Base-by-base conservation (phyloP, 2,888 invertebrate genomes). In the Mesorhabditis belari region DNA sequence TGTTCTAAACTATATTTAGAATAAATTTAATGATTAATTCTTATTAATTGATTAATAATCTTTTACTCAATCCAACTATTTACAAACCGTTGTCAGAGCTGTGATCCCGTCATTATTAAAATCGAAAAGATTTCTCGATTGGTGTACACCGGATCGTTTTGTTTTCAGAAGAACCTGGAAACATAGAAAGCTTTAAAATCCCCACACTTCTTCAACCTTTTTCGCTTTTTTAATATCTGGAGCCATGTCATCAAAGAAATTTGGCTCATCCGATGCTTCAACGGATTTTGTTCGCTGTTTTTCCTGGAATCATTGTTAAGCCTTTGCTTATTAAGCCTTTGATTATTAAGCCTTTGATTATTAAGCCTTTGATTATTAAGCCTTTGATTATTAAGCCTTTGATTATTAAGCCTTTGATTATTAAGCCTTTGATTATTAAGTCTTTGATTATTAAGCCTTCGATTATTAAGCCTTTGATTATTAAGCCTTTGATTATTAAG, bases 141-240 rank as follows among this genome's bases (percentile, higher is more conserved):
- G 63, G 12, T 23, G 35, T 35, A n/a, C 17, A 57, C 54, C 19
- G 61, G 67, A 19, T 21, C 23, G 24, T 57, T 62, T 63, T 53
- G 65, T 63, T 17, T 62, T 64, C 17, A 70, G 26, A 24, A 70
- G 64, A 17, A 67, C 66, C 68, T 66, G 28, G n/a, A 62, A 55
- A 49, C 26, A 27, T 6, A 53, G 25, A 53, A 5, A 52, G 21
- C 12, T n/a, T 21, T 5, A 24, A 19, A 24, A n/a, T 24, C 25
- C 25, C 21, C 44, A 44, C 12, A 44, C 12, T n/a, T 44, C 12
- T n/a, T 44, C 12, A 44, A 71, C 75, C 64, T 71, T 77, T 61
- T 75, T 74, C 5, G 74, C 64, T 26, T 69, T 67, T 49, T 74
- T 77, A 51, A 78, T 70, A n/a, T 69, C 71, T 19, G 78, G 78